Percentiles rank a stretch among this genome's conserved stretches.
Evolutionary conservation across 1,140 invertebrate genomes (phyloP).

Genomic region (Aphidius ervi): DNA sequence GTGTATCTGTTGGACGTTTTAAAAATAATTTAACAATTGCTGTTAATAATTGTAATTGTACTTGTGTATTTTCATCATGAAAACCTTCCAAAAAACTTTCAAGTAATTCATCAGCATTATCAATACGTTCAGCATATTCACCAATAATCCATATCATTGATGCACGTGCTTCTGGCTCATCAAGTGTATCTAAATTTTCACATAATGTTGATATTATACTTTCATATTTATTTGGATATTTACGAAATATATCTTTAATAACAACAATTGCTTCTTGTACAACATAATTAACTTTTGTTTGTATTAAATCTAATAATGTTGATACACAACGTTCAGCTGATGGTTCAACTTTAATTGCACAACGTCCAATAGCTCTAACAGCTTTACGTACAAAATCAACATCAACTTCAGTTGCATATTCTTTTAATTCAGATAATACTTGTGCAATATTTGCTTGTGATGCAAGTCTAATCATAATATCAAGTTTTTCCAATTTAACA

Average conservation of each 20-base stretch:
- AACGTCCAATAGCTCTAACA: slow-evolving; percentile 95
- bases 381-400: slow-evolving; percentile 99
- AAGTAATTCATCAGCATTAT: slow-evolving; percentile 97
- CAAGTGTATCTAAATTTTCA: slow-evolving; percentile 97
- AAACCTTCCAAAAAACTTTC: slow-evolving; percentile 99
- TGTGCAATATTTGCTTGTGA: slow-evolving; percentile 98
- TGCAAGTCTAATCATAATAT: slow-evolving; percentile 99
- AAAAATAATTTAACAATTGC: slow-evolving; percentile 98
- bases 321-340: slow-evolving; percentile 98
- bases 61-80: slow-evolving; percentile 99
- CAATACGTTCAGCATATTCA: slow-evolving; percentile 98
- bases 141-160: slow-evolving; percentile 99
- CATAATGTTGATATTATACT: slow-evolving; percentile 99
- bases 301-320: slow-evolving; percentile 97
- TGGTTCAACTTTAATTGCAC: slow-evolving; percentile 99
- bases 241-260: slow-evolving; percentile 99
- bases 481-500: slow-evolving; percentile 98
- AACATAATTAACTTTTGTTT: slow-evolving; percentile 99
- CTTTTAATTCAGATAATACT: slow-evolving; percentile 97
- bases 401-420: slow-evolving; percentile 99
- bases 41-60: slow-evolving; percentile 93
- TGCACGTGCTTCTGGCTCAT: slow-evolving; percentile 97
- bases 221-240: slow-evolving; percentile 99
- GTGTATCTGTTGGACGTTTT: slow-evolving; percentile 96
- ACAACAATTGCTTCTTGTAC: slow-evolving; percentile 99